Conservation (phyloP, 2,888 invertebrate species). For the Amiota mariae region DNA sequence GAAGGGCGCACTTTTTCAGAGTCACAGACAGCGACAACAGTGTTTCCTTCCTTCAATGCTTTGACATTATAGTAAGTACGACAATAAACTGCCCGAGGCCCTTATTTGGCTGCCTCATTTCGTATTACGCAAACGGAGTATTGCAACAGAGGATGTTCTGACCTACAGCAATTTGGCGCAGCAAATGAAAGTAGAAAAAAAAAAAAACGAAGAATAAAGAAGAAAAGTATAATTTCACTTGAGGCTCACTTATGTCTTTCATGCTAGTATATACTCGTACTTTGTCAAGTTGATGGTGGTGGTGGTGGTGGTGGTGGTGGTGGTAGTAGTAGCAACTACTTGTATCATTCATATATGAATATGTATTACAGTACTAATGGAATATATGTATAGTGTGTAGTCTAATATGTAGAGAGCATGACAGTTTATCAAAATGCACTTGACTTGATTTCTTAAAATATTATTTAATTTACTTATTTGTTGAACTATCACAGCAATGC, state of each 20-base stretch:
- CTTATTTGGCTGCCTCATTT: slow-evolving; percentile 20
- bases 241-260: neutral
- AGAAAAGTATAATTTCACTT: neutral
- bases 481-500: too few species aligned
- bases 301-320: too few species aligned
- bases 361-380: too few species aligned
- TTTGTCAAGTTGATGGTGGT: slow-evolving; percentile 10
- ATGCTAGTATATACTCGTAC: neutral
- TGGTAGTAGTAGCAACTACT: too few species aligned
- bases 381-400: too few species aligned
- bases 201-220: neutral
- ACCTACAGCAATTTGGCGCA: slow-evolving; percentile 17
- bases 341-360: too few species aligned
- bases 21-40: slow-evolving; percentile 37
- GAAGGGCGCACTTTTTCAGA: slow-evolving; percentile 49
- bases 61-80: slow-evolving; percentile 40
- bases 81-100: slow-evolving; percentile 12
- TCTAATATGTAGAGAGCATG: too few species aligned
- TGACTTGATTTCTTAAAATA: too few species aligned
- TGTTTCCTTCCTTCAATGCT: slow-evolving; percentile 46
- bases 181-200: neutral
- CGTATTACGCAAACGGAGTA: slow-evolving; percentile 4
- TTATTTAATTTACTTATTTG: too few species aligned
- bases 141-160: neutral
- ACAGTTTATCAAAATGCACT: too few species aligned